Base-by-base conservation (phyloP, 2,888 invertebrate genomes). In the Hypomecis atomaria region DNA sequence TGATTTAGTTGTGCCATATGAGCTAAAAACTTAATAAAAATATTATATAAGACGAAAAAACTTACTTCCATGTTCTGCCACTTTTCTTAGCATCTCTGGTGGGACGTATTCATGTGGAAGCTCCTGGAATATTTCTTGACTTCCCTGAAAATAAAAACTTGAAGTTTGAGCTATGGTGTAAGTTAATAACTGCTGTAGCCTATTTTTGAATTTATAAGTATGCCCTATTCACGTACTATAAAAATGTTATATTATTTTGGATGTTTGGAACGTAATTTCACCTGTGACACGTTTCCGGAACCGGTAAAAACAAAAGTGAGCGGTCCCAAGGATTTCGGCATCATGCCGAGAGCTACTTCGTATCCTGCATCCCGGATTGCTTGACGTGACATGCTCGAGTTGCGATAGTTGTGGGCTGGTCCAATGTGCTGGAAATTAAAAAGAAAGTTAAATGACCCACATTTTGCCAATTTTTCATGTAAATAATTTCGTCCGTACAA, bases 361-460 rank as follows among this genome's bases (percentile, higher is more conserved):
- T 99, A 99, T 0, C 99, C 99, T n/a, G 99, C 98, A 85, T 99
- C 99, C 13, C 99, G 94, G 47, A 99, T 97, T 0, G 99, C 98
- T 87, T 99, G 99, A 36, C 97, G 94, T 0, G 99, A 99, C 98
- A 99, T 99, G 76, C 98, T 98, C 0, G 98, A 98, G 86, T 97
- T 99, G 42, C 99, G 94, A 89, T 99, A 99, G 88, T 99, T 99
- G 83, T 99, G 99, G 0, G 99, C 98, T 5, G 99, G 98, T 0
- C 99, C 99, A 70, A 99, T 97, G 82, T 99, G 99, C 96, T 97
- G 81, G 5, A 85, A 79, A 11, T 23, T 66, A 48, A 10, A 10
- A 33, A 47, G n/a, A 9, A 4, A 34, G 5, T 47, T 10, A n/a
- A n/a, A n/a, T 6, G 34, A 34, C 43, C 9, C 10, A 0, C 7